Evolutionary conservation across 2,113 vertebrate species (phyloP).

Genomic region (Junco hyemalis): DNA sequence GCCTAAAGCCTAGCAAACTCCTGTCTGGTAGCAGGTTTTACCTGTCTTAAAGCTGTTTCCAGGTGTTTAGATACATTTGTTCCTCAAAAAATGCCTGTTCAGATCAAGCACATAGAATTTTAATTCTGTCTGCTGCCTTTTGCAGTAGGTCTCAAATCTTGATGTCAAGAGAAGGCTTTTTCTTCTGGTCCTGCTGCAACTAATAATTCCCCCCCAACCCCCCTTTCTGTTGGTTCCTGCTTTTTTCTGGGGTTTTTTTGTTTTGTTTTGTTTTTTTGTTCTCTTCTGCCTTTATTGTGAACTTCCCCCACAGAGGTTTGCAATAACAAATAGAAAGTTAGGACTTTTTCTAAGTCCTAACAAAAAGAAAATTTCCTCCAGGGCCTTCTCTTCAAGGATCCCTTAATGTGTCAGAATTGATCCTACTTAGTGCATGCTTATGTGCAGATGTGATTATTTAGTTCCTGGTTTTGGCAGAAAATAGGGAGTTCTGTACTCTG

Average conservation of each 20-base stretch:
- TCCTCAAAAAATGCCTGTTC: background rate
- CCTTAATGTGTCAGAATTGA: background rate
- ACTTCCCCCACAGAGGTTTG: background rate
- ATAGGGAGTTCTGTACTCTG: background rate
- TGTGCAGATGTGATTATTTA: background rate
- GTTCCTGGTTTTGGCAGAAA: background rate
- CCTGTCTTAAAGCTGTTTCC: background rate
- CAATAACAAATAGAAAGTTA: background rate
- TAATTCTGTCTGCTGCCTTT: background rate
- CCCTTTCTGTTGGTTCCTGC: background rate
- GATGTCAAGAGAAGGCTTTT: background rate
- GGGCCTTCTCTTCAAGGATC: background rate
- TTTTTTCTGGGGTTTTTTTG: background rate
- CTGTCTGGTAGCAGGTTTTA: background rate
- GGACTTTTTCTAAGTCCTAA: no score
- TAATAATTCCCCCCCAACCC: rapidly evolving
- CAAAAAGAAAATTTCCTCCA: background rate
- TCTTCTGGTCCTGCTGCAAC: background rate
- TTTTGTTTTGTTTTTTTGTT: background rate
- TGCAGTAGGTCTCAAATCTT: background rate
- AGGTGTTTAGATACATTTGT: background rate
- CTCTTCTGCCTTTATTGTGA: background rate
- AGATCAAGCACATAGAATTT: background rate
- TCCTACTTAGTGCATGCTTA: rapidly evolving
- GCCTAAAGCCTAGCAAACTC: background rate